These are phyloP conservation scores for Athene cunicularia DNA, from an alignment of 2,113 vertebrate genomes.

Conservation along the genomic window DNA sequence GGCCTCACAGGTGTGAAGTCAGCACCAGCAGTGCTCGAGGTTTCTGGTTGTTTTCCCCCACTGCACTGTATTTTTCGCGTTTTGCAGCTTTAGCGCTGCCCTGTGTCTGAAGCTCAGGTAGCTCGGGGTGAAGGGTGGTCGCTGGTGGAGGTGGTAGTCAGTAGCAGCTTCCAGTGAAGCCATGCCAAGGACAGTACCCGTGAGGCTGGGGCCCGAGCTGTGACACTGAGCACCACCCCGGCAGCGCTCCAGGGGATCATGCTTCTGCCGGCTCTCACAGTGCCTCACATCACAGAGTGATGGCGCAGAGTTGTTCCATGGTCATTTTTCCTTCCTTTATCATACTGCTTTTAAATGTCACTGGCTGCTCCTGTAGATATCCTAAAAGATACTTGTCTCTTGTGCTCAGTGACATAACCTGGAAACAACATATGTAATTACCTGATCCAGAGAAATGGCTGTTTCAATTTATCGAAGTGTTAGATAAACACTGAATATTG, in stretches of 20 bases:
- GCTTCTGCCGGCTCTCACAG: not conserved
- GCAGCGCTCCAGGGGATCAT: not conserved
- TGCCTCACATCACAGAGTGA: too few species aligned
- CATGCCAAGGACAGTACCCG: accelerated
- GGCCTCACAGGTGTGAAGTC: accelerated
- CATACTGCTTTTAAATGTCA: not conserved
- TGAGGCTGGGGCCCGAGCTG: accelerated
- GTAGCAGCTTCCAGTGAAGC: too few species aligned
- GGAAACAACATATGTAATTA: not conserved
- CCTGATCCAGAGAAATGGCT: not conserved
- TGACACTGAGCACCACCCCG: accelerated
- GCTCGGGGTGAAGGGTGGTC: accelerated
- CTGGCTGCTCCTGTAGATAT: not conserved
- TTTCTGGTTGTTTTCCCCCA: accelerated
- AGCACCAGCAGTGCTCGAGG: accelerated
- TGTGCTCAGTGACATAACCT: not conserved
- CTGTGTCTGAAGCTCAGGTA: not conserved
- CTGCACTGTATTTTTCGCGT: accelerated
- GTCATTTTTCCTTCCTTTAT: not conserved
- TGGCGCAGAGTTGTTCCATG: too few species aligned
- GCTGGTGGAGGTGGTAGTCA: accelerated
- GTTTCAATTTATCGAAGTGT: not conserved
- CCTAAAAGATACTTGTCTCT: not conserved
- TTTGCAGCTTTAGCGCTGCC: not conserved
- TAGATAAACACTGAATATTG: too few species aligned